Conservation (phyloP, 2,888 invertebrate genomes). For the Coelopa pilipes region DNA sequence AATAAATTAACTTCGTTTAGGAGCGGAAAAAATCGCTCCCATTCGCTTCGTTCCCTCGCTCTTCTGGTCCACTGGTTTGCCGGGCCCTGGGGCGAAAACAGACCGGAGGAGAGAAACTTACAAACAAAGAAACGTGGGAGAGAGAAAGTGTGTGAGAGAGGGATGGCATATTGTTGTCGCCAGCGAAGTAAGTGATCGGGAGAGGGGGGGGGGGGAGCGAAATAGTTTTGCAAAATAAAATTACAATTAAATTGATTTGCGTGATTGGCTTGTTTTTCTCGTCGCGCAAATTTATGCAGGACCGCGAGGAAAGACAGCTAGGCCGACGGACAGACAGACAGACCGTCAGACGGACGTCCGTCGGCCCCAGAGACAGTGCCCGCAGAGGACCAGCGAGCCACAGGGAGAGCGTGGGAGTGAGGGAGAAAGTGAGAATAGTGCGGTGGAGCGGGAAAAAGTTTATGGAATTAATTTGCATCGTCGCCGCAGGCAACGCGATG, state of each 20-base stretch:
- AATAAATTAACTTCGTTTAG: conserved; percentile 26
- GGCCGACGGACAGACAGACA: not conserved
- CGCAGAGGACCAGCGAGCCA: not conserved
- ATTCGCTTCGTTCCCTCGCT: not conserved
- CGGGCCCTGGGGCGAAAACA: not conserved
- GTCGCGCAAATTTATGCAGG: conserved; percentile 17
- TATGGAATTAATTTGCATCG: conserved; percentile 24
- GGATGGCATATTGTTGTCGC: too few species aligned
- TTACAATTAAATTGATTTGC: conserved; percentile 39
- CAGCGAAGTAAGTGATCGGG: too few species aligned
- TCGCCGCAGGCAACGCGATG: conserved; percentile 11
- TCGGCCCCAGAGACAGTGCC: not conserved
- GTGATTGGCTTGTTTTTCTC: conserved; percentile 37
- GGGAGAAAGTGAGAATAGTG: not conserved
- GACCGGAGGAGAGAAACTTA: not conserved
- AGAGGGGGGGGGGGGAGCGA: not conserved
- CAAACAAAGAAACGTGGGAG: not conserved
- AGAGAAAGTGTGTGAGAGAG: too few species aligned
- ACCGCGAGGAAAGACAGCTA: not conserved
- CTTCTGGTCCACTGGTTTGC: too few species aligned
- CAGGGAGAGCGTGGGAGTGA: not conserved
- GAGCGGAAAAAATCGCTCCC: conserved; percentile 4
- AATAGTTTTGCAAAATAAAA: conserved; percentile 33
- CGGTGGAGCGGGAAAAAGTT: not conserved
- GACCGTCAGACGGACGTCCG: not conserved